Evolutionary conservation across 2,888 invertebrate species (phyloP).

Genomic region (Campopleginae sp.): DNA sequence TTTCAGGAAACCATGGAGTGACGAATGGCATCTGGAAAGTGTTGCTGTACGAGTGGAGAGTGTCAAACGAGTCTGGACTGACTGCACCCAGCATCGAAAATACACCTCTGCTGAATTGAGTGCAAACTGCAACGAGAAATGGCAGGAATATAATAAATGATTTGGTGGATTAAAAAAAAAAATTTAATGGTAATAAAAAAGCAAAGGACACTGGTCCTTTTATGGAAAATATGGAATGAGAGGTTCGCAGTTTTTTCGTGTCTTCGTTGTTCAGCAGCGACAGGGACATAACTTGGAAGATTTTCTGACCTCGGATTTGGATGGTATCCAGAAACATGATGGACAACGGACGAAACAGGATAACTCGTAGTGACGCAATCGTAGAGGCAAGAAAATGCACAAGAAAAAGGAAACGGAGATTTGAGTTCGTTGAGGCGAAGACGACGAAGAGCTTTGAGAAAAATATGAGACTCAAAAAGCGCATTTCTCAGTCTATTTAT

Average conservation of each 20-base stretch:
- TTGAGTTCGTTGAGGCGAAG: constrained; percentile 41
- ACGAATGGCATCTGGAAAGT: constrained; percentile 98
- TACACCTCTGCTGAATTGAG: constrained; percentile 95
- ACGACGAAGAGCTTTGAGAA: constrained; percentile 35
- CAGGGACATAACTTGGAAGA: constrained; percentile 44
- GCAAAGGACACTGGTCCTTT: too few relatives aligned
- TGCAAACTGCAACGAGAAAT: constrained; percentile 89
- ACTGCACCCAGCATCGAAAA: constrained; percentile 96
- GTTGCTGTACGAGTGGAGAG: constrained; percentile 96
- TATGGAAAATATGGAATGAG: constrained; percentile 49
- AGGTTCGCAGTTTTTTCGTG: constrained; percentile 52
- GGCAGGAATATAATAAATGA: constrained; percentile 52
- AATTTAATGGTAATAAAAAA: too few relatives aligned
- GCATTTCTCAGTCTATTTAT: constrained; percentile 34
- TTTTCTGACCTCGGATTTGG: constrained; percentile 70
- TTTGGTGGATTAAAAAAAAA: constrained; percentile 4
- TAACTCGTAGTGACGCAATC: constrained; percentile 52
- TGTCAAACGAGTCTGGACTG: constrained; percentile 97
- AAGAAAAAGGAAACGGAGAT: constrained; percentile 34
- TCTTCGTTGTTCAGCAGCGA: constrained; percentile 14
- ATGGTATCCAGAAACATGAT: constrained; percentile 73
- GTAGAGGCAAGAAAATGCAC: constrained; percentile 8
- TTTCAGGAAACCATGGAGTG: constrained; percentile 97
- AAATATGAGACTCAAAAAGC: constrained; percentile 54
- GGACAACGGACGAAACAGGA: constrained; percentile 72